These are phyloP conservation scores for Scopus umbretta DNA, from an alignment of 2,113 vertebrate genomes.

Conservation along the genomic window DNA sequence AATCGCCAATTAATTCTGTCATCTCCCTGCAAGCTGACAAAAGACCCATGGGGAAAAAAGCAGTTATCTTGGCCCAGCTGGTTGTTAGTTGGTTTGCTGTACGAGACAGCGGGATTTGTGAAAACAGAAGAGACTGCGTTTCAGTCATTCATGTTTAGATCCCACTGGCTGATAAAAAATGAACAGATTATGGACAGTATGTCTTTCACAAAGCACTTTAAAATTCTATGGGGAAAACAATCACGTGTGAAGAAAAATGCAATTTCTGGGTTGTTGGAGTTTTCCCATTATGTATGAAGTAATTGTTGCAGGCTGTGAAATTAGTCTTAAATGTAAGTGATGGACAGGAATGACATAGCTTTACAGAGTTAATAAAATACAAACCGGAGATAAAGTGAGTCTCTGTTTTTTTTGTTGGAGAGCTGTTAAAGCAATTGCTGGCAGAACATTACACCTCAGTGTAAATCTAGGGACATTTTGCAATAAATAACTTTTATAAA, in stretches of 20 bases:
- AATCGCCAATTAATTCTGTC: background rate
- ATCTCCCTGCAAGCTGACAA: background rate
- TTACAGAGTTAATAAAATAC: slow-evolving; percentile 33
- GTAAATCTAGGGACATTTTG: background rate
- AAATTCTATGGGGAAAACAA: background rate
- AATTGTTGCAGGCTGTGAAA: slow-evolving; percentile 25
- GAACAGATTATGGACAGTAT: background rate
- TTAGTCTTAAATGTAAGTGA: background rate
- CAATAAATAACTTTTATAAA: slow-evolving; percentile 39
- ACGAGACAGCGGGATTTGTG: background rate
- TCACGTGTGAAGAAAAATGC: background rate
- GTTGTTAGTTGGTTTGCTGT: background rate
- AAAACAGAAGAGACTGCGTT: background rate
- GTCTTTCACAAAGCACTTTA: background rate
- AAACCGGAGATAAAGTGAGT: background rate
- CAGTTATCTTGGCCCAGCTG: background rate
- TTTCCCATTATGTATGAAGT: background rate
- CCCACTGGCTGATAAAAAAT: background rate
- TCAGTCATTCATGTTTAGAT: background rate
- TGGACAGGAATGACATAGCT: background rate
- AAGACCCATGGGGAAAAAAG: background rate
- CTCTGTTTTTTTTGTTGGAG: background rate
- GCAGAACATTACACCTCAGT: slow-evolving; percentile 27
- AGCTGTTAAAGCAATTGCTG: slow-evolving; percentile 53
- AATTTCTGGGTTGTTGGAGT: background rate